Base-by-base conservation (phyloP, 2,888 invertebrate genomes). In the Blera fallax region DNA sequence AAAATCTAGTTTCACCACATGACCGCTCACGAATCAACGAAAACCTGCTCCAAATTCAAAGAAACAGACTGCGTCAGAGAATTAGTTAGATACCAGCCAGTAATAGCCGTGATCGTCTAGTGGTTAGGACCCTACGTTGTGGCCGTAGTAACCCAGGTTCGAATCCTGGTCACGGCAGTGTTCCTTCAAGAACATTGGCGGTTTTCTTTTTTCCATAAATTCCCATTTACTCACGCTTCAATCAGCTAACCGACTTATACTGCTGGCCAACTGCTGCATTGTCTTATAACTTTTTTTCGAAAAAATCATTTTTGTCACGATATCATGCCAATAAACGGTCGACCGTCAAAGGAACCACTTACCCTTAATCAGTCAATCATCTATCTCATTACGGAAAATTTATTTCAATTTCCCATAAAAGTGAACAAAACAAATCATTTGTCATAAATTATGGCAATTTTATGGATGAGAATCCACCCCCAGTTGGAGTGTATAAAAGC, bases 121-220 rank as follows among this genome's bases (percentile, higher is more conserved):
- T 91, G 91, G 91, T 91, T 91, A 91, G 91, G 91, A 91, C 91
- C 91, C 91, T 90, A 91, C 91, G 91, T 91, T 91, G 91, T 91
- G 91, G 91, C 91, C 91, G 91, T 91, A 90, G 91, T 91, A 91
- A 91, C 91, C 91, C 91, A 91, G 91, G 91, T 91, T 91, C 91
- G 91, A 91, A 91, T 91, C 91, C 91, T 91, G 91, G 91, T 91
- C 87, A 16, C 74, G 14, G 81, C 91, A 91, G 45, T 14, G 34
- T 21, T 1, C 1, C 21, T 6, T 27, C 6, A 16, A 16, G 3
- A 1, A 7, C 14, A 10, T 24, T 24, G 37, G 27, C 27, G 24
- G 21, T 27, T 24, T 24, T n/a, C 27, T 64, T 65, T 76, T 34
- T 76, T 21, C 14, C n/a, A n/a, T n/a, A n/a, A n/a, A n/a, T n/a